Evolutionary conservation across 2,888 invertebrate genomes (phyloP).

Genomic region (Pollenia labialis): DNA sequence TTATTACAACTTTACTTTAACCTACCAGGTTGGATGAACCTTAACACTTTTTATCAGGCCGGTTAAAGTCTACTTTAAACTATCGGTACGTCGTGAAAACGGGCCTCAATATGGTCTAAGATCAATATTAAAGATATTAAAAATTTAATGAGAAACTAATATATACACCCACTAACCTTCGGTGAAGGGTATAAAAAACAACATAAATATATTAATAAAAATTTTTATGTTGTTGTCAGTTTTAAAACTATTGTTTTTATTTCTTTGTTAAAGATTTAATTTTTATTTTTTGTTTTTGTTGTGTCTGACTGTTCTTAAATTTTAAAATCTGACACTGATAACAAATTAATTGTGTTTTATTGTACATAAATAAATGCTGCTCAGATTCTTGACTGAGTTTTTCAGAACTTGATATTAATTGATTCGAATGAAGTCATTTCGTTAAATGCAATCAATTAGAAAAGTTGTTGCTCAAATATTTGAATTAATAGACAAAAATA

Average conservation of each 20-base stretch:
- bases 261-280: not conserved
- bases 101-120: too few relatives aligned
- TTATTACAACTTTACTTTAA: too few relatives aligned
- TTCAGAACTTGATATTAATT: constrained; percentile 29
- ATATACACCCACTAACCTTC: too few relatives aligned
- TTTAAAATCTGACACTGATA: constrained; percentile 18
- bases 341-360: constrained; percentile 10
- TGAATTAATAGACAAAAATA: too few relatives aligned
- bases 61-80: too few relatives aligned
- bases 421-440: constrained; percentile 28
- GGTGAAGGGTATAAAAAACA: too few relatives aligned
- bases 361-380: not conserved
- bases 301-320: constrained; percentile 1
- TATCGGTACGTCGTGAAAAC: too few relatives aligned
- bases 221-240: not conserved
- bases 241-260: constrained; percentile 7
- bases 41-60: too few relatives aligned
- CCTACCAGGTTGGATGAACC: too few relatives aligned
- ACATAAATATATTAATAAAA: not conserved
- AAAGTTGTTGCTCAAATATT: too few relatives aligned
- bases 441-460: constrained; percentile 15
- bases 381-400: constrained; percentile 1
- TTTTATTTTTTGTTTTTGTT: not conserved
- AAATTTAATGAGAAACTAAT: too few relatives aligned
- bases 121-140: too few relatives aligned